Evolutionary conservation across 2,113 vertebrate species (phyloP), one percentile per base, ranked within the genome.

Genomic region (Sceloporus undulatus): DNA sequence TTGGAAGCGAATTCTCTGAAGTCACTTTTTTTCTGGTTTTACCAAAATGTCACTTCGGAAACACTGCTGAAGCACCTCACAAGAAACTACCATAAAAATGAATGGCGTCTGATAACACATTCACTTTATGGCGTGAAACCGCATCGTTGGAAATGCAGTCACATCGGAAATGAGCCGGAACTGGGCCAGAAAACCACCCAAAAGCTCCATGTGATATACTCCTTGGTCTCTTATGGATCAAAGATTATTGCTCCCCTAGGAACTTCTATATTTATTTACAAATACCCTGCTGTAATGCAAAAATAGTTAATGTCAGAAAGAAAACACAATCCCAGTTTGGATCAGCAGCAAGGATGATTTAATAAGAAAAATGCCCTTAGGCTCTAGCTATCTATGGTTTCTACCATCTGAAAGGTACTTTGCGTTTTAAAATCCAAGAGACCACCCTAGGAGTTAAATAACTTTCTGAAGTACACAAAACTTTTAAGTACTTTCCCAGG

Each of bases 241-340:
- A 42, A 86, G 38, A 19, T 34, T 18, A 68, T 70, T 42, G 9
- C 73, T 42, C 40, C 29, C 65, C 70, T 0, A 10, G 65, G 25
- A 71, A n/a, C 16, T 54, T 84, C 62, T 59, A 78, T 48, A 42
- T 73, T 86, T 87, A 38, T 84, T 78, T 84, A 76, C 42, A 38
- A 29, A 18, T 25, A 79, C n/a, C 48, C 65, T 71, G 34, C 81
- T 79, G 87, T 56, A 70, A 5, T 66, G 42, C 62, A 77, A 77
- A 83, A 40, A 23, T 38, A 0, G 73, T 29, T 52, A 38, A 11
- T 71, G 76, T 77, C 80, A 82, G 34, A 68, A 84, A 83, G 80
- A 82, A 76, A 56, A 82, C 77, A 83, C 21, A 70, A 71, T 6
- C 25, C 52, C 18, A n/a, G 38, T 62, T 42, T 84, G 11, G 48